These are phyloP conservation scores for Lasiurus borealis DNA, from an alignment of 2,113 vertebrate species.

Conservation along the genomic window DNA sequence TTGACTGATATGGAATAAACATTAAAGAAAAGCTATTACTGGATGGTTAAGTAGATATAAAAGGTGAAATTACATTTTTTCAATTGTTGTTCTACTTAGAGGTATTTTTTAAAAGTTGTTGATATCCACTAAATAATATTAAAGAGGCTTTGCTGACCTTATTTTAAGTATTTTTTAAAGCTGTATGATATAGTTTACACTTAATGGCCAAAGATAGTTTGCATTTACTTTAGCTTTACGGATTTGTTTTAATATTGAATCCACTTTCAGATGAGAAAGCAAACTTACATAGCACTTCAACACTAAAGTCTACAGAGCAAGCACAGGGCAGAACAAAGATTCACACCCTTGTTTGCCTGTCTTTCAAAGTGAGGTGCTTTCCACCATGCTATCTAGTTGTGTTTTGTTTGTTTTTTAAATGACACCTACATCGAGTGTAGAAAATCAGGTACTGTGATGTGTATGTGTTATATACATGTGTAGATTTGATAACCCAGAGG, in stretches of 20 bases:
- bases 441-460: background rate
- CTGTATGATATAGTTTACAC: background rate
- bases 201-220: background rate
- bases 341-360: background rate
- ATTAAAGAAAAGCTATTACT: background rate
- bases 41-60: background rate
- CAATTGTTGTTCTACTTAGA: background rate
- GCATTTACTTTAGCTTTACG: background rate
- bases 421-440: background rate
- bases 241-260: background rate
- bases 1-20: background rate
- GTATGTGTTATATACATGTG: background rate
- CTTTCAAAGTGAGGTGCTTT: background rate
- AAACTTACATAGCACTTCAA: background rate
- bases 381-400: background rate
- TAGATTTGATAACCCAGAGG: background rate
- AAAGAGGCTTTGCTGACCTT: conserved; percentile 9
- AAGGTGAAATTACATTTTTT: background rate
- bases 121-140: background rate
- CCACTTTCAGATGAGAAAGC: conserved; percentile 1
- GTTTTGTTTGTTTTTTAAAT: background rate
- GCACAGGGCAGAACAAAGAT: background rate
- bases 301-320: background rate
- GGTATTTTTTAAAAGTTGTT: background rate
- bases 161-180: conserved; percentile 2